Evolutionary conservation across 2,888 invertebrate genomes (phyloP).

Genomic region (Doris montereyensis): DNA sequence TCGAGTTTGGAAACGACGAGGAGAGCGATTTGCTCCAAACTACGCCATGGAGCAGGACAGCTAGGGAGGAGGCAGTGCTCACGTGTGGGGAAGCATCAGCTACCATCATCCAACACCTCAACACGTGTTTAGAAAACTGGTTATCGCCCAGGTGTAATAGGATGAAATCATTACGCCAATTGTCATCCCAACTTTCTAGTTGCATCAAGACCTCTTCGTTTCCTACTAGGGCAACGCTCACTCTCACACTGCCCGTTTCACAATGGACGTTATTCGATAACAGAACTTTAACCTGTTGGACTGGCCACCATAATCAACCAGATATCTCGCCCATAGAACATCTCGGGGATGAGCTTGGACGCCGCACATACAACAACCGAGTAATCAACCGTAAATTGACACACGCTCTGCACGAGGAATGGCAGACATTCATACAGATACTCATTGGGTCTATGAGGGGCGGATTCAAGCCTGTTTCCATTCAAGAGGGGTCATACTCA

Average conservation of each 20-base stretch:
- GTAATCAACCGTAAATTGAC: background rate
- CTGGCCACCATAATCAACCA: background rate
- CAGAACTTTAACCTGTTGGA: background rate
- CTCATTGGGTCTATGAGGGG: too few relatives aligned
- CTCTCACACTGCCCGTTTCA: background rate
- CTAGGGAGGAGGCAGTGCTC: background rate
- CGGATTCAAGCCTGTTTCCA: too few relatives aligned
- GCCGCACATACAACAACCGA: background rate
- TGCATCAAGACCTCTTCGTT: background rate
- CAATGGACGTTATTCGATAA: background rate
- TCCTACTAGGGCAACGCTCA: background rate
- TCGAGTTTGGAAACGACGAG: background rate
- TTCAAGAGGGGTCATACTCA: too few relatives aligned
- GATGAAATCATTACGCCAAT: background rate
- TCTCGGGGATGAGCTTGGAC: background rate
- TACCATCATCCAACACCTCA: background rate
- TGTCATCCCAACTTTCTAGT: background rate
- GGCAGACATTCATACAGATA: too few relatives aligned
- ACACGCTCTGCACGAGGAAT: background rate
- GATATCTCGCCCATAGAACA: too few relatives aligned
- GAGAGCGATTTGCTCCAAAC: background rate
- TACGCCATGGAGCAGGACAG: background rate
- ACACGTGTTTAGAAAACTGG: background rate
- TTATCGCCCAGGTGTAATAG: background rate
- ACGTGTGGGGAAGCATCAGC: background rate